Conservation (phyloP, 2,888 invertebrate species). For the Arctia plantaginis region DNA sequence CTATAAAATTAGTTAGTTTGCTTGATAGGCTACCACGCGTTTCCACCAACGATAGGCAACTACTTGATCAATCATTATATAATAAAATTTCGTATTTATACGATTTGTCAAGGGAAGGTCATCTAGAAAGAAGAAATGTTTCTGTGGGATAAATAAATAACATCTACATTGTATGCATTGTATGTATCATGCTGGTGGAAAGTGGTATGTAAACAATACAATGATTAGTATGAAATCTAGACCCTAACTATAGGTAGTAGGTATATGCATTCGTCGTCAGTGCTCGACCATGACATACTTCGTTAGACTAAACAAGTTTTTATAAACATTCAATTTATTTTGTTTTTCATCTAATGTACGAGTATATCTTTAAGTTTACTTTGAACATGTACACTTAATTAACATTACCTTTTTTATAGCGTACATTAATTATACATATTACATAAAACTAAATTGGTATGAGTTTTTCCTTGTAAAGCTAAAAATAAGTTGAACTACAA, state of each 20-base stretch:
- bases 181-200: neutral
- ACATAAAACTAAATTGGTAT: neutral
- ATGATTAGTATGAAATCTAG: neutral
- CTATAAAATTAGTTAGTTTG: neutral
- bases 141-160: too few relatives aligned
- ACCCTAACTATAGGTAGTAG: neutral
- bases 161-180: too few relatives aligned
- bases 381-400: slow-evolving; percentile 4
- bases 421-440: neutral
- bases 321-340: neutral
- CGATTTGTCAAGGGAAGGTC: too few relatives aligned
- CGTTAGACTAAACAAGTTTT: slow-evolving; percentile 3
- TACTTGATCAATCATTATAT: too few relatives aligned
- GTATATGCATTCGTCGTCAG: neutral
- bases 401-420: neutral
- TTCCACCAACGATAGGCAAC: too few relatives aligned
- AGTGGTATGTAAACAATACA: neutral
- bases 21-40: too few relatives aligned
- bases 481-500: neutral
- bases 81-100: too few relatives aligned
- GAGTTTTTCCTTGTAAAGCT: neutral
- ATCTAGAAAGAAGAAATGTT: too few relatives aligned
- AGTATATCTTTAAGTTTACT: neutral
- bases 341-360: neutral
- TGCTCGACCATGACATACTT: neutral